Conservation (phyloP, 2,113 vertebrate species). For the Phrynocephalus versicolor region DNA sequence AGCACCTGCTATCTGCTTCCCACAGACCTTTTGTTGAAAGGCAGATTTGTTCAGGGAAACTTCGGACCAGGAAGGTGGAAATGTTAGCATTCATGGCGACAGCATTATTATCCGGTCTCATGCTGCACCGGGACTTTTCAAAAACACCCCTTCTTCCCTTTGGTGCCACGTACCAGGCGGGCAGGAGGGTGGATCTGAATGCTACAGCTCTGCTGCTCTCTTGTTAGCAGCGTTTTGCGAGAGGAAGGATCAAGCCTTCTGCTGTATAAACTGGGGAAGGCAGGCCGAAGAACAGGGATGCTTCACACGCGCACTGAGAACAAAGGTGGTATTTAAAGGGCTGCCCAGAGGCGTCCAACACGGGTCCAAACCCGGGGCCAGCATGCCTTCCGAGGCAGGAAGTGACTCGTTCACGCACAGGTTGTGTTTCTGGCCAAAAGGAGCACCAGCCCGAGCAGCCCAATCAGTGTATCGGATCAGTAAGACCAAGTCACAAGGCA, state of each 20-base stretch:
- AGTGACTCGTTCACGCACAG: too few species aligned
- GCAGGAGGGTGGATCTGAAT: neutral
- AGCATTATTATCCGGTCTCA: slow-evolving; percentile 4
- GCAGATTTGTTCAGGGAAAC: slow-evolving; percentile 37
- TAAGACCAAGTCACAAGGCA: too few species aligned
- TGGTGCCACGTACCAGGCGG: neutral
- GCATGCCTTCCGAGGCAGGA: too few species aligned
- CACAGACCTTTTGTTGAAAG: slow-evolving; percentile 45
- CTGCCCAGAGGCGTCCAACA: too few species aligned
- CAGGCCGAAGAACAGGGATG: neutral
- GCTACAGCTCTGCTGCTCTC: neutral
- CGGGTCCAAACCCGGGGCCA: too few species aligned
- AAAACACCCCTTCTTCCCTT: slow-evolving; percentile 15
- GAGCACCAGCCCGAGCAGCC: too few species aligned
- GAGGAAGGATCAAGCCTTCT: neutral
- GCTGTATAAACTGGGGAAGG: neutral
- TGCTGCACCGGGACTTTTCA: slow-evolving; percentile 6
- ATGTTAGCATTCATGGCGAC: neutral
- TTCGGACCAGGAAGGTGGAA: slow-evolving; percentile 8
- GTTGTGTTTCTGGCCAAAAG: too few species aligned
- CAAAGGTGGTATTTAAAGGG: neutral
- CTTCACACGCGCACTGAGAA: neutral
- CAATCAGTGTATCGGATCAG: too few species aligned
- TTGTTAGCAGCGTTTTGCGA: slow-evolving; percentile 18
- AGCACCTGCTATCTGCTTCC: slow-evolving; percentile 59